Conservation (phyloP, 1,140 invertebrate species). For the Muscidifurax raptorellus region DNA sequence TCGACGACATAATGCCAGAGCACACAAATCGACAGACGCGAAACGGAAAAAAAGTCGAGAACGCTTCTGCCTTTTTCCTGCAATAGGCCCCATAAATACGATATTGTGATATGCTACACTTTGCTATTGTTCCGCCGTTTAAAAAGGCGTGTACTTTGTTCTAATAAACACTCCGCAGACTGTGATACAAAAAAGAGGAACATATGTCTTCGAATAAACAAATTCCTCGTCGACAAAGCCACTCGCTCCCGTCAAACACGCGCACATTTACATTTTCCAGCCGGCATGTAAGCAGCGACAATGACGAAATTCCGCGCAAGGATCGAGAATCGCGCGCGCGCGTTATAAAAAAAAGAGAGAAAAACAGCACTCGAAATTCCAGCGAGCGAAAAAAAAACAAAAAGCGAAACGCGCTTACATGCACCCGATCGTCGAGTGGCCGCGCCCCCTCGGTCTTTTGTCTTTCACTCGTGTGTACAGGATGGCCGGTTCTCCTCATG, state of each 20-base stretch:
- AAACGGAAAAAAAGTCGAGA: too few species aligned
- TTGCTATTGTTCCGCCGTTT: too few species aligned
- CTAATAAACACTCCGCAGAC: neutral
- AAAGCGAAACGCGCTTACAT: neutral
- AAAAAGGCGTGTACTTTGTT: neutral
- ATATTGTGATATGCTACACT: too few species aligned
- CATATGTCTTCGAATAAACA: neutral
- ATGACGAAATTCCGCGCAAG: neutral
- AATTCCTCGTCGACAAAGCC: neutral
- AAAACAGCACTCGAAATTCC: neutral
- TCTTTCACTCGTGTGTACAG: neutral
- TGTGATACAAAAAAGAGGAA: neutral
- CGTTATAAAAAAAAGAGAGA: neutral
- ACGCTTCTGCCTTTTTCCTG: neutral
- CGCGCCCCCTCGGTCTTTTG: neutral
- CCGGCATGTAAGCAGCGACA: neutral
- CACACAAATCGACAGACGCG: neutral
- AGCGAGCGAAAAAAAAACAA: neutral
- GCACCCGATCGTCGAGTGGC: neutral
- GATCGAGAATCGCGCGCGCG: neutral
- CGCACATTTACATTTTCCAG: neutral
- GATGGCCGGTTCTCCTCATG: neutral
- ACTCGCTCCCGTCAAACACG: neutral
- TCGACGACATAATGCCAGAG: neutral
- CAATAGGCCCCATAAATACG: too few species aligned